Conservation (phyloP, 2,888 invertebrate species). For the Megastigmus dorsalis region DNA sequence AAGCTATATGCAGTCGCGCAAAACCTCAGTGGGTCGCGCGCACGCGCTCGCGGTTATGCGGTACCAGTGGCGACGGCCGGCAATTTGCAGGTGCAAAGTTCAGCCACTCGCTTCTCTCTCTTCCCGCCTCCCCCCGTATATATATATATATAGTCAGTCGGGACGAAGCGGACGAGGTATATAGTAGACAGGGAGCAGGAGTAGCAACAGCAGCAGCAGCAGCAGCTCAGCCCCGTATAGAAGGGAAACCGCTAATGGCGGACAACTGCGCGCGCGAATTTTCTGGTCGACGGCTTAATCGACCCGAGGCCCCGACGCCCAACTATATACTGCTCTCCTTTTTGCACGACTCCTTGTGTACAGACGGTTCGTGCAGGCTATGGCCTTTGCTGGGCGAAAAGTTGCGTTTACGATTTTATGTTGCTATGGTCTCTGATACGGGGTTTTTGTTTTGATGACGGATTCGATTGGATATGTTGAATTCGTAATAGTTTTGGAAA, state of each 20-base stretch:
- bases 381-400: too few relatives aligned
- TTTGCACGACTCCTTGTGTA: neutral
- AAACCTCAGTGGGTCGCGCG: conserved; percentile 18
- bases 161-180: neutral
- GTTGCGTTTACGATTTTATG: too few relatives aligned
- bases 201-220: too few relatives aligned
- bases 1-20: neutral
- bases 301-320: conserved; percentile 6
- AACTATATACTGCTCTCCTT: neutral
- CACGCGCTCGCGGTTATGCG: conserved; percentile 49
- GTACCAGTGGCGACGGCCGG: conserved; percentile 41
- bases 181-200: too few relatives aligned
- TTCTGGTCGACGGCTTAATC: conserved; percentile 56
- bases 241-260: conserved; percentile 65
- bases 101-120: conserved; percentile 55
- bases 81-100: conserved; percentile 70
- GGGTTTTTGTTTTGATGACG: too few relatives aligned
- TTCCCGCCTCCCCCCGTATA: neutral
- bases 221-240: too few relatives aligned
- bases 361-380: too few relatives aligned
- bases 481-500: too few relatives aligned
- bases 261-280: conserved; percentile 61
- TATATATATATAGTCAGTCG: too few relatives aligned
- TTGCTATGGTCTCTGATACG: too few relatives aligned
- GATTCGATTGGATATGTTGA: too few relatives aligned